Percentiles rank a stretch among this genome's conserved stretches.
phyloP scores from a whole-genome alignment of 2,888 invertebrate species.

The Mantis religiosa region DNA sequence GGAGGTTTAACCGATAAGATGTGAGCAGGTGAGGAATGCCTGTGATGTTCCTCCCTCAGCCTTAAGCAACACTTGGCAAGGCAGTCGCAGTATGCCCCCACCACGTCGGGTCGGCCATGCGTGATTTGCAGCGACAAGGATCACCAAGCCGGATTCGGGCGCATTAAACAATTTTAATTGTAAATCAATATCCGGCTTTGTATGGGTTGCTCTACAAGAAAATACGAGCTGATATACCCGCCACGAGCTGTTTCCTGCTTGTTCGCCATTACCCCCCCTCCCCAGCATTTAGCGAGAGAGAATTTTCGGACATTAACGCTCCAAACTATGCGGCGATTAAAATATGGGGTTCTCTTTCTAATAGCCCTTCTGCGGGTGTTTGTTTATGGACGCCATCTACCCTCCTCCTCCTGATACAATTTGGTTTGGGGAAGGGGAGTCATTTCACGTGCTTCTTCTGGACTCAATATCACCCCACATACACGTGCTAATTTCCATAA shows the following conservation, averaged over 20 bases:
- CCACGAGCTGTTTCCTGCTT: neutral
- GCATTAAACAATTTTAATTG: constrained; percentile 17
- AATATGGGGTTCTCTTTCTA: neutral
- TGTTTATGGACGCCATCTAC: neutral
- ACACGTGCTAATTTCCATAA: too few species aligned
- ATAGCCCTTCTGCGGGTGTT: neutral
- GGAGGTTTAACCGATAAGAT: too few species aligned
- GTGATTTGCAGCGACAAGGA: constrained; percentile 1
- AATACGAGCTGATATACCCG: neutral
- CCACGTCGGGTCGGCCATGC: neutral
- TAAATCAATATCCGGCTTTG: constrained; percentile 6
- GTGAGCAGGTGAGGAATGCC: too few species aligned
- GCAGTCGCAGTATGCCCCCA: neutral
- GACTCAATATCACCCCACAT: neutral
- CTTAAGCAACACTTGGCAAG: neutral
- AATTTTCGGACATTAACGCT: neutral
- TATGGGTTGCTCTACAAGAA: neutral
- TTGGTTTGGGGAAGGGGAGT: neutral
- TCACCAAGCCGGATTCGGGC: neutral
- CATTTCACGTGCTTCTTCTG: neutral
- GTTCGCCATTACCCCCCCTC: neutral
- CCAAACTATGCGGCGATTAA: neutral
- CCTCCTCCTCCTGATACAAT: neutral
- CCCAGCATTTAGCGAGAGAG: neutral
- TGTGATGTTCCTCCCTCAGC: neutral